phyloP scores from a whole-genome alignment of 2,888 invertebrate genomes.

The Priocnemis perturbator region DNA sequence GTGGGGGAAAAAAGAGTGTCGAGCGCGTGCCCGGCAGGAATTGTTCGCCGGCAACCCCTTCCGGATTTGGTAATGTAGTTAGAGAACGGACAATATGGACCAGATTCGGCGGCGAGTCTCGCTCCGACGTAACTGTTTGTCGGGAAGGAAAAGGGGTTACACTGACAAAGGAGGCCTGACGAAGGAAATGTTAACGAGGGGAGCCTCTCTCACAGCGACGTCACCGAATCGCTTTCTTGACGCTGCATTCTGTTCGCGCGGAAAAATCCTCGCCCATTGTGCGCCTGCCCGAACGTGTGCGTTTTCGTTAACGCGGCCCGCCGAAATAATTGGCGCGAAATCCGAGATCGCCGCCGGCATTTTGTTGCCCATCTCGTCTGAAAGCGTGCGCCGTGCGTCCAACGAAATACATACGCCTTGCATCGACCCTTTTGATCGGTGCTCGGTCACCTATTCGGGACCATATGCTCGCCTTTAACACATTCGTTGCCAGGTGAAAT shows the following conservation, averaged over 20 bases:
- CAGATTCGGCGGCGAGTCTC: neutral
- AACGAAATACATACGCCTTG: neutral
- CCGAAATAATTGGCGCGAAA: slow-evolving; percentile 53
- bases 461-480: slow-evolving; percentile 49
- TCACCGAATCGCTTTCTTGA: slow-evolving; percentile 45
- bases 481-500: too few species aligned
- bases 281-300: slow-evolving; percentile 40
- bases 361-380: slow-evolving; percentile 24
- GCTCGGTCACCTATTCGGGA: slow-evolving; percentile 42
- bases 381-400: slow-evolving; percentile 17
- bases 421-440: slow-evolving; percentile 41
- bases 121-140: slow-evolving; percentile 34
- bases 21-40: slow-evolving; percentile 20
- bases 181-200: slow-evolving; percentile 59
- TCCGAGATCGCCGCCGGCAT: slow-evolving; percentile 53
- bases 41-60: neutral
- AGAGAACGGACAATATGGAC: slow-evolving; percentile 21
- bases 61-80: too few species aligned
- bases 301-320: slow-evolving; percentile 50
- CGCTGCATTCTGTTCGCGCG: slow-evolving; percentile 26
- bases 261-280: slow-evolving; percentile 40
- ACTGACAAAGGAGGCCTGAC: slow-evolving; percentile 49
- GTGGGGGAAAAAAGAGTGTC: neutral
- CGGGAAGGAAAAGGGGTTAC: slow-evolving; percentile 40
- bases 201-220: slow-evolving; percentile 27